Conservation (phyloP, 2,113 vertebrate genomes). For the Ptyas mucosa region DNA sequence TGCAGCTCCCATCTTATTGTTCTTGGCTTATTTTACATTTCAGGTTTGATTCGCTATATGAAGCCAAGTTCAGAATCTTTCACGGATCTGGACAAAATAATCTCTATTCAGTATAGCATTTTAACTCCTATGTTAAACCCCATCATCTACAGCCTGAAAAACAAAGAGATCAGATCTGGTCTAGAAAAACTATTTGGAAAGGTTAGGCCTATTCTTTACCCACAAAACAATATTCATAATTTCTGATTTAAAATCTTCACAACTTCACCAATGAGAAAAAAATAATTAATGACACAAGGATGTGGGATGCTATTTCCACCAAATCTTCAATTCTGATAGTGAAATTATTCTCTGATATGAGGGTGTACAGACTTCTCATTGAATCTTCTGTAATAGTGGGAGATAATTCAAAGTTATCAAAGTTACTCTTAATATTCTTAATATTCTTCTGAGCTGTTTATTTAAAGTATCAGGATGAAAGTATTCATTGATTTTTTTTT, state of each 20-base stretch:
- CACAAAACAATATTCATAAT: neutral
- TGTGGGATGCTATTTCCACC: neutral
- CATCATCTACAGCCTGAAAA: slow-evolving; percentile 53
- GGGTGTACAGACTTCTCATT: no score
- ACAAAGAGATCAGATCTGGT: slow-evolving; percentile 51
- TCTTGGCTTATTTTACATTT: neutral
- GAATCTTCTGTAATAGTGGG: no score
- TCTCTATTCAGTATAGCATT: slow-evolving; percentile 51
- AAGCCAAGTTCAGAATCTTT: neutral
- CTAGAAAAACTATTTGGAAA: slow-evolving; percentile 35
- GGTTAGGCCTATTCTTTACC: neutral
- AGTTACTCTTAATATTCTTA: neutral
- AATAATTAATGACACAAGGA: neutral
- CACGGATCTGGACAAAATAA: slow-evolving; percentile 1
- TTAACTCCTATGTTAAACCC: slow-evolving; percentile 44
- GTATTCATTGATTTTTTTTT: neutral
- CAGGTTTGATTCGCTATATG: slow-evolving; percentile 37
- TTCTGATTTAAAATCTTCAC: neutral
- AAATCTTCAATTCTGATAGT: neutral
- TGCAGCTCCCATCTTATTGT: slow-evolving; percentile 34
- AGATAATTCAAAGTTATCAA: no score
- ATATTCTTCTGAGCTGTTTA: neutral
- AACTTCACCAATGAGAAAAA: neutral
- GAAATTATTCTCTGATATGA: no score
- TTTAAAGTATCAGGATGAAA: neutral